Evolutionary conservation across 2,888 invertebrate genomes (phyloP), one percentile per base, ranked within the genome.

Genomic region (Drosophila antonietae): DNA sequence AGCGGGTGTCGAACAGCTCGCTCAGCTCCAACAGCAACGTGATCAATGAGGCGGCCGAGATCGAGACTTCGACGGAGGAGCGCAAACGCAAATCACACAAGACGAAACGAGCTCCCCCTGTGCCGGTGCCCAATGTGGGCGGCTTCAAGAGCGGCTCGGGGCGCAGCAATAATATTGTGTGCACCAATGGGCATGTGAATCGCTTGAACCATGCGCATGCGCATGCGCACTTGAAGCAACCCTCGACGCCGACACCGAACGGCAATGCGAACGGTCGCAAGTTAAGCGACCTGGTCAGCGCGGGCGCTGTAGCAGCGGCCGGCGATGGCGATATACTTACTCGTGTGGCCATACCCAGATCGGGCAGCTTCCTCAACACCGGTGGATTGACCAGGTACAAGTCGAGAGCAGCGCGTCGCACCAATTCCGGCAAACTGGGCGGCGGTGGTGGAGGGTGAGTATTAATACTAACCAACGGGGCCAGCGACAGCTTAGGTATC

Each of bases 301-400:
- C 43, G 0, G 23, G 55, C 9, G 65, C 28, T 12, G 90, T 93
- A 43, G 94, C 94, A 10, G 95, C 95, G 73, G 94, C 95, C 57
- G 97, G 97, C 74, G 94, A 95, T 63, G 97, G 97, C 9, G 97
- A 97, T 91, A 96, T 97, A 83, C 93, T 97, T 84, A 97, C 97
- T 0, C 96, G 97, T 92, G 97, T 97, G 49, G 97, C 97, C 46
- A 95, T 97, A 86, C 97, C 97, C 15, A 94, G 97, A 83, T 96
- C 97, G 58, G 96, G 97, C 53, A 97, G 97, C 91, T 97, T 97
- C 91, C 94, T 97, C 49, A 97, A 97, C 85, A 95, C 97, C 18
- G 96, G 96, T 55, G 96, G 96, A 66, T 93, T 96, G 60, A 95
- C 96, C 9, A 94, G 96, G 85, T 96, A 96, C 91, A 96, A 96